phyloP scores from a whole-genome alignment of 2,113 vertebrate genomes.

The Atractosteus spatula region DNA sequence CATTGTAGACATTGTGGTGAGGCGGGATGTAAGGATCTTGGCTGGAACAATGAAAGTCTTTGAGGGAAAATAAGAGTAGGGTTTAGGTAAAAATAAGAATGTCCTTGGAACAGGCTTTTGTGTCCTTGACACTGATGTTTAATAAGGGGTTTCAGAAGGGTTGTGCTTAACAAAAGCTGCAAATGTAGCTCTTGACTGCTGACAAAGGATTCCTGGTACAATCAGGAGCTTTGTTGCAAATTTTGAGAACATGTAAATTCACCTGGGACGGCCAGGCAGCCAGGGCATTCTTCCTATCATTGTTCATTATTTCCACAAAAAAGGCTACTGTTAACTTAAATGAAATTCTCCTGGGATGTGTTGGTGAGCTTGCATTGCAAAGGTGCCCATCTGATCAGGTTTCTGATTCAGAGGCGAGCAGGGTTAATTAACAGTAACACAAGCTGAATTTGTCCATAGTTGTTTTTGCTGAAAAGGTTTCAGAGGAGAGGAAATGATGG shows the following conservation, averaged over 20 bases:
- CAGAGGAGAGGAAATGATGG: no score
- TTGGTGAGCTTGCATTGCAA: not conserved
- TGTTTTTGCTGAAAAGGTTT: no score
- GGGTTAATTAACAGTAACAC: not conserved
- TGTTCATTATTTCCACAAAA: not conserved
- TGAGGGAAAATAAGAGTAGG: not conserved
- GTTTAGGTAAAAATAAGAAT: not conserved
- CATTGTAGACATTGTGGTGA: no score
- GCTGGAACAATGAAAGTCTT: no score
- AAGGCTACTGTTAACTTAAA: conserved; percentile 1
- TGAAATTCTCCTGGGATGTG: not conserved
- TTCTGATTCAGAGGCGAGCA: not conserved
- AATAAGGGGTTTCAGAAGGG: not conserved
- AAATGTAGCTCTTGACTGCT: not conserved
- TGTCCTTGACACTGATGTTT: not conserved
- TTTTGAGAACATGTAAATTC: not conserved
- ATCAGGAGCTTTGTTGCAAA: conserved; percentile 6
- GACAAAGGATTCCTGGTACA: conserved; percentile 14
- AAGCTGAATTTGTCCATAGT: not conserved
- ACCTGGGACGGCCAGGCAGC: not conserved
- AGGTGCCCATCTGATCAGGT: not conserved
- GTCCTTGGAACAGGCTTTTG: not conserved
- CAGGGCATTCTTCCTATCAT: not conserved
- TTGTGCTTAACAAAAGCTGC: not conserved
- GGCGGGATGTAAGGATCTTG: no score